Evolutionary conservation across 2,797 vertebrate genomes (phyloP).

Genomic region (Syngnathus acus): DNA sequence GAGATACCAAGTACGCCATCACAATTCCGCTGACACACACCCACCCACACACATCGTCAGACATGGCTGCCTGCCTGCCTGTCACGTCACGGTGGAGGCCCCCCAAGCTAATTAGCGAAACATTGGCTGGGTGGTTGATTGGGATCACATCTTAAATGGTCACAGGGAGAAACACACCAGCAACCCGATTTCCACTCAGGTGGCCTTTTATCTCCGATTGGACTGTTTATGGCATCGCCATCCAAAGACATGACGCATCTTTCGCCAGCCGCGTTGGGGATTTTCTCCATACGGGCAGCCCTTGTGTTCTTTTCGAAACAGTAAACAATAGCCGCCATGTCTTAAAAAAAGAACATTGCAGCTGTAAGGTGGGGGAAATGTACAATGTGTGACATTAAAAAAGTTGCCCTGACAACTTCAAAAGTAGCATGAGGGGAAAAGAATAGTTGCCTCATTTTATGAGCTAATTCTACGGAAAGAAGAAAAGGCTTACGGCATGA

Average conservation of each 20-base stretch:
- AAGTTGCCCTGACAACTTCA: background rate
- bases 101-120: conserved; percentile 55
- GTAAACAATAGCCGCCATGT: background rate
- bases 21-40: conserved; percentile 54
- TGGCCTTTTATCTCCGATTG: conserved; percentile 19
- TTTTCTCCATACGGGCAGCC: background rate
- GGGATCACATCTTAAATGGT: conserved; percentile 39
- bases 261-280: background rate
- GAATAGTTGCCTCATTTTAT: background rate
- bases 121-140: conserved; percentile 47
- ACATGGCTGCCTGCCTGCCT: conserved; percentile 32
- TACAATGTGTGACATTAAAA: background rate
- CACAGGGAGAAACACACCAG: conserved; percentile 28
- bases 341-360: background rate
- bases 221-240: background rate
- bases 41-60: conserved; percentile 28
- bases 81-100: conserved; percentile 38
- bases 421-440: background rate
- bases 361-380: too few relatives aligned
- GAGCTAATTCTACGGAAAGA: too few relatives aligned
- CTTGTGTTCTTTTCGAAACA: background rate
- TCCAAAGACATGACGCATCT: background rate
- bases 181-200: conserved; percentile 25
- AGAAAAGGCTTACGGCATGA: too few relatives aligned
- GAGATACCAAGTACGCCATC: conserved; percentile 52